phyloP scores from a whole-genome alignment of 2,113 vertebrate species.

The Pangasianodon hypophthalmus region DNA sequence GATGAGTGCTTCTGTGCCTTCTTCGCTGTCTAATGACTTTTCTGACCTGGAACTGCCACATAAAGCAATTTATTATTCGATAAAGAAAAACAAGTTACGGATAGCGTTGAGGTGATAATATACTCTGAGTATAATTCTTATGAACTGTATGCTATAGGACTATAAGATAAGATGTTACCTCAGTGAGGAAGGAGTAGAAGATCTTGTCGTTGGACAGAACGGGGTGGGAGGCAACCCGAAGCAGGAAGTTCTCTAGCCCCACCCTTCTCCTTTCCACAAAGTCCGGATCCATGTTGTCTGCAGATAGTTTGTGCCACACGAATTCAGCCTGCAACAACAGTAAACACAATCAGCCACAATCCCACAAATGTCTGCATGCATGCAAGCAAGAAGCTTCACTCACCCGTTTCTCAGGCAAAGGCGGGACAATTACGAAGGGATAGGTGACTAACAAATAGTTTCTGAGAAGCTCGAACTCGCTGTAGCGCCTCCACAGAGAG shows the following conservation, averaged over 20 bases:
- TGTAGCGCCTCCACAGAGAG: conserved; percentile 93
- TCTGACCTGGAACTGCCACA: not conserved
- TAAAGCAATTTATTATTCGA: not conserved
- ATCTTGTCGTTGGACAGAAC: conserved; percentile 88
- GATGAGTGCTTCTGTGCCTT: not conserved
- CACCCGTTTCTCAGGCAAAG: conserved; percentile 95
- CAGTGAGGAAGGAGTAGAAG: conserved; percentile 87
- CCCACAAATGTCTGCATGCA: not conserved
- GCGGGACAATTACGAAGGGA: conserved; percentile 86
- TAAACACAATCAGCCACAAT: conserved; percentile 23
- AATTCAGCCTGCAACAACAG: conserved; percentile 87
- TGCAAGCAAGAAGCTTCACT: conserved; percentile 54
- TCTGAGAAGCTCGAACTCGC: conserved; percentile 91
- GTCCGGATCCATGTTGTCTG: conserved; percentile 97
- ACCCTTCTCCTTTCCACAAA: conserved; percentile 93
- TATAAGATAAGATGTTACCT: conserved; percentile 71
- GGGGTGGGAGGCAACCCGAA: conserved; percentile 89
- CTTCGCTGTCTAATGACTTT: not conserved
- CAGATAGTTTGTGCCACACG: conserved; percentile 96
- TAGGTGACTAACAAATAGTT: conserved; percentile 87
- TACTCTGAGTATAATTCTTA: not conserved
- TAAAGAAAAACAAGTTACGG: not conserved
- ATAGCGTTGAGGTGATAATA: not conserved
- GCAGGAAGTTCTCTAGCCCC: conserved; percentile 93
- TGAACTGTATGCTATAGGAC: not conserved